These are phyloP conservation scores for Nycticebus coucang DNA, from an alignment of 2,113 vertebrate genomes.

Conservation along the genomic window DNA sequence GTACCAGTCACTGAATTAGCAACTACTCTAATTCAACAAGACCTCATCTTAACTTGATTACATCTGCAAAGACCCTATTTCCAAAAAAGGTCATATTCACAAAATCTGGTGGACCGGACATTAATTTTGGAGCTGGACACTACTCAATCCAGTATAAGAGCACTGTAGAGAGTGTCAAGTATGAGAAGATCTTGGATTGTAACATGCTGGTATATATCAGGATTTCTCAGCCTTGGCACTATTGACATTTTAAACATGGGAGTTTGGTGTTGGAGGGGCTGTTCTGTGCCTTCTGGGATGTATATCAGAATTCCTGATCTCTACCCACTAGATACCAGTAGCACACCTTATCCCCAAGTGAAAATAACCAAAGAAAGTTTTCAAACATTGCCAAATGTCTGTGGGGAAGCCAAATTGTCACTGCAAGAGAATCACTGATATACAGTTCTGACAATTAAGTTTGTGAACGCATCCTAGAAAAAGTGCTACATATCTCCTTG, in stretches of 20 bases:
- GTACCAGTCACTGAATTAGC: background rate
- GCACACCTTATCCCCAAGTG: background rate
- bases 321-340: background rate
- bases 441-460: too few relatives aligned
- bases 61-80: conserved; percentile 21
- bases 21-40: background rate
- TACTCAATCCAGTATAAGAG: background rate
- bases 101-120: background rate
- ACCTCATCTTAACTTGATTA: background rate
- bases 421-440: background rate
- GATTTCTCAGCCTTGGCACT: background rate
- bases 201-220: background rate
- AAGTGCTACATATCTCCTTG: too few relatives aligned
- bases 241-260: background rate
- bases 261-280: background rate
- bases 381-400: background rate
- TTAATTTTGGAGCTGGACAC: background rate
- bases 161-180: background rate
- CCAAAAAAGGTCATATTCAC: background rate
- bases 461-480: too few relatives aligned
- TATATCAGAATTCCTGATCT: background rate
- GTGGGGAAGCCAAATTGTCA: background rate
- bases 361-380: background rate
- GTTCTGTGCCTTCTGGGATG: background rate
- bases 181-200: background rate